phyloP scores from a whole-genome alignment of 2,113 vertebrate species.

The Halcyon malimbica region DNA sequence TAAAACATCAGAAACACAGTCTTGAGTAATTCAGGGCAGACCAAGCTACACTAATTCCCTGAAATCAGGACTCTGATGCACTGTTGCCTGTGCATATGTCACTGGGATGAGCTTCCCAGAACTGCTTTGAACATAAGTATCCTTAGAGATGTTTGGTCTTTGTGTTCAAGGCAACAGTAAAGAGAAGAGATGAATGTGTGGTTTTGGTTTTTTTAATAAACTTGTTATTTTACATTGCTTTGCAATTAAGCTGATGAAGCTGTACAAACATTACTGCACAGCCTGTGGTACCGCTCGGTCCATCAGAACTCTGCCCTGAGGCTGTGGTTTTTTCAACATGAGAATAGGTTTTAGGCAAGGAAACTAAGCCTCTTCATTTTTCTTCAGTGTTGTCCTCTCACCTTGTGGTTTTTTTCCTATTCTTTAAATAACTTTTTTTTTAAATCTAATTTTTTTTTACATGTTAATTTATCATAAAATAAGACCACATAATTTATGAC shows the following conservation, averaged over 20 bases:
- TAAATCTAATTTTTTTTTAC: not conserved
- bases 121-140: not conserved
- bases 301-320: not conserved
- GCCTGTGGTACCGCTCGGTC: not conserved
- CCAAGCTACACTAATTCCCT: not conserved
- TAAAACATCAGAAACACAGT: not conserved
- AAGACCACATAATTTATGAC: not conserved
- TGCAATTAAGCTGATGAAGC: not conserved
- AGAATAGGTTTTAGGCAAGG: not conserved
- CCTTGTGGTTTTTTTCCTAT: not conserved
- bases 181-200: fast-evolving
- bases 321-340: not conserved
- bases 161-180: not conserved
- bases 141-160: not conserved
- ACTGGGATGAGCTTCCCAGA: not conserved
- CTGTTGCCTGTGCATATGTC: not conserved
- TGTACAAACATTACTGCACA: not conserved
- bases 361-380: not conserved
- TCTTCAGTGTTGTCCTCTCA: not conserved
- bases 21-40: not conserved
- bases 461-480: not conserved
- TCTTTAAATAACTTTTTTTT: not conserved
- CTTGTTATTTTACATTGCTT: not conserved
- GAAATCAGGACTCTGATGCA: not conserved
- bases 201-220: not conserved